Evolutionary conservation across 2,113 vertebrate species (phyloP), one percentile per base, ranked within the genome.

Genomic region (Hemicordylus capensis): DNA sequence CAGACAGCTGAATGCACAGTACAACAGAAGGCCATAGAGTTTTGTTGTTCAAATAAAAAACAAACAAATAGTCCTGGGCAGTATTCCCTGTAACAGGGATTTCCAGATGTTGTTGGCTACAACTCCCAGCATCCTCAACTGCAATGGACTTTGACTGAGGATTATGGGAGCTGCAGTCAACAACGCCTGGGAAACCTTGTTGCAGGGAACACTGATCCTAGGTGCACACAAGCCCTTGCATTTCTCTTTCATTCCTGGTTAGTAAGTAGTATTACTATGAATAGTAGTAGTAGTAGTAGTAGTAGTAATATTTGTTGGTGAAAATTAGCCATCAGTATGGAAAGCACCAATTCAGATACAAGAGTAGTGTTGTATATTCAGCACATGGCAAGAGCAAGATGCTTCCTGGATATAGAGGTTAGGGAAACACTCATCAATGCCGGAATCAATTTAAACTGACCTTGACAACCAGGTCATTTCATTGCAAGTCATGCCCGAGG

Each of bases 391-490:
- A 87, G 74, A 81, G 67, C 12, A 51, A 67, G 24, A 31, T 56
- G 80, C 70, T 85, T 88, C 31, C 34, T 81, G 69, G 59, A 81
- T 88, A 87, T 70, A 77, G 74, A 77, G 15, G 59, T 46, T 61
- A 1, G 1, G 54, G 56, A 54, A 78, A 76, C 17, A 58, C 11
- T 8, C 22, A 84, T 87, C 89, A 79, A 76, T 82, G 75, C 22
- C 63, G 89, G 46, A 80, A 88, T 88, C 69, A 72, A 83, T 90
- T 89, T 90, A 89, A 91, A 91, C 58, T 92, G 82, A 70, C 59
- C 51, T 85, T 94, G 93, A 89, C 20, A 84, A 69, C 34, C 4
- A 15, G 79, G n/a, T 76, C 12, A n/a, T 88, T 87, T 88, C 73
- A 87, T 89, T 83, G 81, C 58, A 89, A 46, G 51, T 72, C 28